Base-by-base conservation (phyloP, 37 sponge, comb jelly and placozoan species). In the Ianthella basta region DNA sequence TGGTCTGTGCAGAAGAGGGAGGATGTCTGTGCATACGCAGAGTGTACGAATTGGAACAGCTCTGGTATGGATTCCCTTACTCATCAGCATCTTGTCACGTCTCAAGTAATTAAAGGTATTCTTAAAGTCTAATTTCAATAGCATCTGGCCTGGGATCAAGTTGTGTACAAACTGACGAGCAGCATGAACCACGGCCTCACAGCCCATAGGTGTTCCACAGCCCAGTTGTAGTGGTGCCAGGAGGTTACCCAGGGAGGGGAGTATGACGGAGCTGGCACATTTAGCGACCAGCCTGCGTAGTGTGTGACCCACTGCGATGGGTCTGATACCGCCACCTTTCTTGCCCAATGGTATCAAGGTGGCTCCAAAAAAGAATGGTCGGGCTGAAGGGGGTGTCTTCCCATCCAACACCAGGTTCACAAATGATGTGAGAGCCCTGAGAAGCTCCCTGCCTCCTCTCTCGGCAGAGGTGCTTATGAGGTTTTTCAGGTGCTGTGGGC, bases 401-500 rank as follows among this genome's bases (percentile, higher is more conserved):
- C 88, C 83, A 25, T 82, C 65, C 10, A 82, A 63, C 20, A 88
- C 55, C 24, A 88, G 65, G 61, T 59, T 83, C 8, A 72, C 40
- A 25, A 88, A 73, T 24, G 72, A 19, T 5, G 75, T 73, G n/a
- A 82, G 88, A 4, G 77, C 63, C 32, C 36, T 0, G 13, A 83
- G 36, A 13, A 88, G 64, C 24, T 21, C 39, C 24, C 16, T 24
- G 33, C 30, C 79, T 55, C 83, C 65, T 4, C 59, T 81, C 50
- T 61, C 60, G 10, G 78, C 82, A 0, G 60, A 59, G 15, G 50
- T 14, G 21, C 44, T 21, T 24, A 36, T 74, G 68, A 81, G 29
- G 59, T 87, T 82, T 25, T 87, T 81, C 24, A 87, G 87, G 12
- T 87, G 87, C 55, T 82, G 83, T 30, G 88, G 88, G 12, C 72